phyloP scores from a whole-genome alignment of 2,113 vertebrate genomes.

The Nanorana parkeri region DNA sequence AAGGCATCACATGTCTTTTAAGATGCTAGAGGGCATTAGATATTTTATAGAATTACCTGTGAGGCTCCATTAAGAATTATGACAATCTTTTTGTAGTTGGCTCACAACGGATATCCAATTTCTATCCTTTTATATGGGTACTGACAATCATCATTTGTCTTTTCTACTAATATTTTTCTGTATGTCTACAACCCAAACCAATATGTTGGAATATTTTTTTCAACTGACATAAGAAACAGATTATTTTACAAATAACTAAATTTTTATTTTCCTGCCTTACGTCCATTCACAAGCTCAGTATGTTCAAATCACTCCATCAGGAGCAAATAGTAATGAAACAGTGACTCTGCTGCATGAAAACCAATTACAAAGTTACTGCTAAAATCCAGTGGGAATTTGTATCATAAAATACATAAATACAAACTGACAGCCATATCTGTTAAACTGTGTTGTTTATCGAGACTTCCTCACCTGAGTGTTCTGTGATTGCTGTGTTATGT shows the following conservation, averaged over 20 bases:
- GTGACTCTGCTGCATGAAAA: slow-evolving; percentile 34
- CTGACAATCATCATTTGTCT: too few relatives aligned
- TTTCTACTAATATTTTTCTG: too few relatives aligned
- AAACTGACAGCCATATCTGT: slow-evolving; percentile 52
- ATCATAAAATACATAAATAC: slow-evolving; percentile 51
- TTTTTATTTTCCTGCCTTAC: neutral
- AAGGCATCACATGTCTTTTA: too few relatives aligned
- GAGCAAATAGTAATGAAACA: slow-evolving; percentile 1
- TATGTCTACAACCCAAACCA: too few relatives aligned
- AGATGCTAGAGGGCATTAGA: too few relatives aligned
- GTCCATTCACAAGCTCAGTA: slow-evolving; percentile 14
- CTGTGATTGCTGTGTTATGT: slow-evolving; percentile 33
- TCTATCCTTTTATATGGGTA: too few relatives aligned
- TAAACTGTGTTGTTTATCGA: slow-evolving; percentile 45
- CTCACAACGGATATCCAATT: too few relatives aligned
- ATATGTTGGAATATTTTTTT: too few relatives aligned
- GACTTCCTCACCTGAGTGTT: slow-evolving; percentile 43
- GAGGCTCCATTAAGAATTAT: too few relatives aligned
- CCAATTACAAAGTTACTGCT: slow-evolving; percentile 35
- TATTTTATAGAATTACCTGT: too few relatives aligned
- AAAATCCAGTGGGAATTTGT: slow-evolving; percentile 41
- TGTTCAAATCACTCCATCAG: slow-evolving; percentile 7
- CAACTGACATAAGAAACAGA: neutral
- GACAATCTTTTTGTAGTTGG: too few relatives aligned
- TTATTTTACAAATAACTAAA: neutral